phyloP scores from a whole-genome alignment of 2,113 vertebrate species.

The Sardina pilchardus region DNA sequence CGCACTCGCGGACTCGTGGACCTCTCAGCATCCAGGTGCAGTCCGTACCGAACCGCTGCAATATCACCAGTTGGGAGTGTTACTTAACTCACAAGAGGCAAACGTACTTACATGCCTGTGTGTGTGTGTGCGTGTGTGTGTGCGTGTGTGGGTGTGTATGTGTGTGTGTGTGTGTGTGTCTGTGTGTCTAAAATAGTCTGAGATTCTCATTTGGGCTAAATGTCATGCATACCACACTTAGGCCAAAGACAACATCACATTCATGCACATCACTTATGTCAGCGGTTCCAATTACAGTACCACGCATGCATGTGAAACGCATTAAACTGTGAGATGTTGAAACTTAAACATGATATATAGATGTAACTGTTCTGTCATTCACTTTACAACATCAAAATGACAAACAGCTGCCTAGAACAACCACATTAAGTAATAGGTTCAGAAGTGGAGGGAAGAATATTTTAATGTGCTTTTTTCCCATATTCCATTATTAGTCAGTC shows the following conservation, averaged over 20 bases:
- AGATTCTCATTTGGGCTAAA: slow-evolving; percentile 1
- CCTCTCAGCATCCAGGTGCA: slow-evolving; percentile 69
- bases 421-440: not conserved
- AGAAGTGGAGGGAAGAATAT: not conserved
- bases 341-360: not conserved
- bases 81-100: not conserved
- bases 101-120: not conserved
- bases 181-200: not conserved
- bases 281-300: not conserved
- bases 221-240: not conserved
- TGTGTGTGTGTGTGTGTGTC: not conserved
- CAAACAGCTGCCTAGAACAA: not conserved
- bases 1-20: slow-evolving; percentile 65
- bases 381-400: slow-evolving; percentile 6
- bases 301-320: not conserved
- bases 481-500: not conserved
- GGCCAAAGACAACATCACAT: slow-evolving; percentile 1
- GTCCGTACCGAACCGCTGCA: slow-evolving; percentile 65
- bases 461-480: not conserved
- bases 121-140: not conserved
- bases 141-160: not conserved
- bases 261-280: not conserved
- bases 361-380: not conserved
- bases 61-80: slow-evolving; percentile 8
- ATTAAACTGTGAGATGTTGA: not conserved